Conservation (phyloP, 2,113 vertebrate species). For the Cyprinus carpio region DNA sequence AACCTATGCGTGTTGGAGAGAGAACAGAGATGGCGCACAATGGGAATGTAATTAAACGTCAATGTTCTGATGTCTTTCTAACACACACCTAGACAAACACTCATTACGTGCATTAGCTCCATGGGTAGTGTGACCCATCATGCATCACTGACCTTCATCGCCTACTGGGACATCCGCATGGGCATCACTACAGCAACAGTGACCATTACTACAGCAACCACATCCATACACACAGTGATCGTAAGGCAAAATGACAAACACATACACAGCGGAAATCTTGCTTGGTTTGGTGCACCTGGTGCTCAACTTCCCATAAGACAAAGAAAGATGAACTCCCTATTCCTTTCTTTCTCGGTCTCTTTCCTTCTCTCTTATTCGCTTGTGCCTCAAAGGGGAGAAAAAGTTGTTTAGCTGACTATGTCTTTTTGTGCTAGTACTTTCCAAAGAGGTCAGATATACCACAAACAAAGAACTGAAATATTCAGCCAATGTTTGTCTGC, state of each 20-base stretch:
- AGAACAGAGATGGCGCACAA: neutral
- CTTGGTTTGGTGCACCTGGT: conserved; percentile 40
- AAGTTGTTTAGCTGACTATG: conserved; percentile 44
- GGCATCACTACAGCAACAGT: conserved; percentile 40
- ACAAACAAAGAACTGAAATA: conserved; percentile 10
- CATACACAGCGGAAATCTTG: conserved; percentile 20
- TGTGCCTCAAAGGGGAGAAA: conserved; percentile 24
- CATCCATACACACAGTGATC: conserved; percentile 27
- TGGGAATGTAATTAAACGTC: conserved; percentile 27
- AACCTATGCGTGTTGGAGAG: neutral
- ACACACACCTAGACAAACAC: conserved; percentile 15
- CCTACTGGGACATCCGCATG: conserved; percentile 25
- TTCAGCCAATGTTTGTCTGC: conserved; percentile 9
- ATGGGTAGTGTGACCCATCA: conserved; percentile 45
- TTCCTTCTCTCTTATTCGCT: neutral
- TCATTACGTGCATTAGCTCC: conserved; percentile 38
- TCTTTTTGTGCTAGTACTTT: conserved; percentile 28
- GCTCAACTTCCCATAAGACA: conserved; percentile 40
- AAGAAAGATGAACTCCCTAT: conserved; percentile 36
- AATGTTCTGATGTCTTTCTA: conserved; percentile 23
- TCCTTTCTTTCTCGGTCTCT: conserved; percentile 28
- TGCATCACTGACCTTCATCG: conserved; percentile 30
- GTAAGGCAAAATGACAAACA: conserved; percentile 16
- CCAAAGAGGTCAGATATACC: conserved; percentile 33
- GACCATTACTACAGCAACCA: conserved; percentile 43